Conservation (phyloP, 2,888 invertebrate species). For the Altica lythri region DNA sequence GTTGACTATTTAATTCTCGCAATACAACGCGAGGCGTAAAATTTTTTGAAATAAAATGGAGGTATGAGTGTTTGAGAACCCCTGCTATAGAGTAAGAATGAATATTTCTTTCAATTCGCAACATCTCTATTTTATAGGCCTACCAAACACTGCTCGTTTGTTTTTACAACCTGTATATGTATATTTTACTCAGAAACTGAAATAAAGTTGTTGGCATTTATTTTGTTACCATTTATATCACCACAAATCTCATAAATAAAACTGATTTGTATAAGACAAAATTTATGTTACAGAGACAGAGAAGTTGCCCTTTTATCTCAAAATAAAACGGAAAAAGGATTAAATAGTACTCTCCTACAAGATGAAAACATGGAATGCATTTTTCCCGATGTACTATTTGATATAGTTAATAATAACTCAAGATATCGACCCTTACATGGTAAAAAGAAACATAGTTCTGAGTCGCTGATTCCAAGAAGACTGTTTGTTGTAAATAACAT, state of each 20-base stretch:
- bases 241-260: neutral
- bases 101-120: no score
- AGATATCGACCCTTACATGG: conserved; percentile 59
- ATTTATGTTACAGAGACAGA: conserved; percentile 31
- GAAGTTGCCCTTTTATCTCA: conserved; percentile 32
- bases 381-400: conserved; percentile 72
- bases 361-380: conserved; percentile 62
- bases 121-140: no score
- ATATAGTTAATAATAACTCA: conserved; percentile 68
- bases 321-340: conserved; percentile 40
- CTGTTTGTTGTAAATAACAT: conserved; percentile 76
- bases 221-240: neutral
- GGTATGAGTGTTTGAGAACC: no score
- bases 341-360: conserved; percentile 40
- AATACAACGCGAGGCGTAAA: no score
- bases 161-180: no score
- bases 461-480: conserved; percentile 67
- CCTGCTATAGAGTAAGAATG: no score
- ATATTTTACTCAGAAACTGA: no score
- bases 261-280: neutral
- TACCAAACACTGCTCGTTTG: no score
- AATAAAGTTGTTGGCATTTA: neutral
- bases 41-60: no score
- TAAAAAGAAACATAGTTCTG: conserved; percentile 51
- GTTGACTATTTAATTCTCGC: no score